Conservation (phyloP, 1,140 invertebrate species). For the Cotesia vestalis region DNA sequence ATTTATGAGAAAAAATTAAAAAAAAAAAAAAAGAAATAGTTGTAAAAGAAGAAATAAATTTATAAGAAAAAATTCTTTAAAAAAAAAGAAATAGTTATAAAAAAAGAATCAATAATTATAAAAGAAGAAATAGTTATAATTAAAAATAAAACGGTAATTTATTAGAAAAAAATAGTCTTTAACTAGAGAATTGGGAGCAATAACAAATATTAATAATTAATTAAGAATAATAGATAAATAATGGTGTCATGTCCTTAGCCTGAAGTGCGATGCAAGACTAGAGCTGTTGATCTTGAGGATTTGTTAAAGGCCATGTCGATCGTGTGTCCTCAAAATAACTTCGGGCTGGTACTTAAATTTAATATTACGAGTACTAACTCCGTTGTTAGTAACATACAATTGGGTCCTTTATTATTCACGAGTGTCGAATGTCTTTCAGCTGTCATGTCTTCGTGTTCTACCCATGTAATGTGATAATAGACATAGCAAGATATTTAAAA, state of each 20-base stretch:
- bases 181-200: too few relatives aligned
- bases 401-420: conserved; percentile 2
- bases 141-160: too few relatives aligned
- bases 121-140: too few relatives aligned
- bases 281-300: conserved; percentile 33
- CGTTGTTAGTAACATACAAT: neutral
- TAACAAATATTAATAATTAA: too few relatives aligned
- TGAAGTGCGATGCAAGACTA: conserved; percentile 7
- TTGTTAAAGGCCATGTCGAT: conserved; percentile 33
- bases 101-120: too few relatives aligned
- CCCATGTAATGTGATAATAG: conserved; percentile 4
- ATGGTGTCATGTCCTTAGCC: conserved; percentile 18
- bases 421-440: neutral
- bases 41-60: too few relatives aligned
- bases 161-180: too few relatives aligned
- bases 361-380: neutral
- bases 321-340: conserved; percentile 21
- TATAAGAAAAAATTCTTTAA: too few relatives aligned
- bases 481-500: neutral
- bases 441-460: neutral
- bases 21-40: too few relatives aligned
- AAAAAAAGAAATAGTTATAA: too few relatives aligned
- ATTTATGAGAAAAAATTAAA: too few relatives aligned
- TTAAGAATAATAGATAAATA: neutral
- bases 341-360: neutral